Conservation (phyloP, 1,140 invertebrate genomes). For the Lutraria rhynchaena region DNA sequence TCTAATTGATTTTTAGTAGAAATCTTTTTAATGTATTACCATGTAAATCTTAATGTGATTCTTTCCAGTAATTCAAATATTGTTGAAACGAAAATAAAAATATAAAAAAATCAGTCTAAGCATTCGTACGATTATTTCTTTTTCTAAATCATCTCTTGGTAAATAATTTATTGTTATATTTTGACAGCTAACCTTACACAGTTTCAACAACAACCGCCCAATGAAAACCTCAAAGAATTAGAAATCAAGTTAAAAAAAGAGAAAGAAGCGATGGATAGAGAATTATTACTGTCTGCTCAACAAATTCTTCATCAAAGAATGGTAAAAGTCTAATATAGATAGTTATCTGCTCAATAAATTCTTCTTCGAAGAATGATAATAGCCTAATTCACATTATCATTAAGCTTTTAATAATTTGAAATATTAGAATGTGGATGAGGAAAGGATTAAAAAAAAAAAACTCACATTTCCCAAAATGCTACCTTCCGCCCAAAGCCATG, state of each 20-base stretch:
- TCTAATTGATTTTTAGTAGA: no score
- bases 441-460: no score
- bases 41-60: no score
- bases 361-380: conserved; percentile 37
- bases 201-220: conserved; percentile 14
- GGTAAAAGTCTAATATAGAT: not conserved
- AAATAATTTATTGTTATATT: not conserved
- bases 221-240: not conserved
- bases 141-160: no score
- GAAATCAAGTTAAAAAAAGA: conserved; percentile 24
- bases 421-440: no score
- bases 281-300: conserved; percentile 32
- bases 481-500: no score
- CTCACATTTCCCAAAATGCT: no score
- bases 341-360: conserved; percentile 33
- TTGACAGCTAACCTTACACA: conserved; percentile 18
- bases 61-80: no score
- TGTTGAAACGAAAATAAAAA: no score
- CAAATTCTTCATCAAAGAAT: conserved; percentile 43
- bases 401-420: not conserved
- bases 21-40: no score
- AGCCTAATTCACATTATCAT: not conserved
- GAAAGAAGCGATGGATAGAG: conserved; percentile 51
- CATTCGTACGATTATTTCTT: no score
- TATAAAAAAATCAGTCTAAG: no score